Evolutionary conservation across 2,888 invertebrate genomes (phyloP).

Genomic region (Emmelina monodactyla): DNA sequence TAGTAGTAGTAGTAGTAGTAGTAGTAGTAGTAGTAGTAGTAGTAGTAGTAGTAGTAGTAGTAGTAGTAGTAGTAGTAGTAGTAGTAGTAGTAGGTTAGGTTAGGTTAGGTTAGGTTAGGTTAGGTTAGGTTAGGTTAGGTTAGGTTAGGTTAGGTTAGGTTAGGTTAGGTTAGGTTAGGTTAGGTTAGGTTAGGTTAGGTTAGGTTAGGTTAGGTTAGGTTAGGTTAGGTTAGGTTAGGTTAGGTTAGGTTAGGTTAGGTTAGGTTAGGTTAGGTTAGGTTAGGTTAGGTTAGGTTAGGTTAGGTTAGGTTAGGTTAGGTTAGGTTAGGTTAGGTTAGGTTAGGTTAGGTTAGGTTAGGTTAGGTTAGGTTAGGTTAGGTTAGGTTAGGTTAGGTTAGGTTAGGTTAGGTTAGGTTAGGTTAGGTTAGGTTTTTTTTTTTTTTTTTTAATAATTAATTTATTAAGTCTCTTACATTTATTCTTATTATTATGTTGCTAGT

Average conservation of each 20-base stretch:
- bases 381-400: constrained; percentile 3
- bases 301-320: constrained; percentile 3
- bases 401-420: constrained; percentile 3
- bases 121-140: background rate
- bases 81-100: background rate
- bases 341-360: constrained; percentile 3
- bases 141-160: background rate
- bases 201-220: constrained; percentile 3
- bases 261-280: constrained; percentile 3
- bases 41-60: background rate
- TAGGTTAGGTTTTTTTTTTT: background rate
- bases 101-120: constrained; percentile 1
- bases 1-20: no score
- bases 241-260: constrained; percentile 3
- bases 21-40: no score
- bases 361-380: constrained; percentile 3
- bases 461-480: background rate
- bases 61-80: background rate
- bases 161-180: constrained; percentile 3
- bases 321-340: constrained; percentile 3
- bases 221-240: constrained; percentile 2
- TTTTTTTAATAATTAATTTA: background rate
- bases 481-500: background rate
- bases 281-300: constrained; percentile 3
- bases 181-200: constrained; percentile 3